Conservation (phyloP, 2,113 vertebrate species). For the Uropsilus gracilis region DNA sequence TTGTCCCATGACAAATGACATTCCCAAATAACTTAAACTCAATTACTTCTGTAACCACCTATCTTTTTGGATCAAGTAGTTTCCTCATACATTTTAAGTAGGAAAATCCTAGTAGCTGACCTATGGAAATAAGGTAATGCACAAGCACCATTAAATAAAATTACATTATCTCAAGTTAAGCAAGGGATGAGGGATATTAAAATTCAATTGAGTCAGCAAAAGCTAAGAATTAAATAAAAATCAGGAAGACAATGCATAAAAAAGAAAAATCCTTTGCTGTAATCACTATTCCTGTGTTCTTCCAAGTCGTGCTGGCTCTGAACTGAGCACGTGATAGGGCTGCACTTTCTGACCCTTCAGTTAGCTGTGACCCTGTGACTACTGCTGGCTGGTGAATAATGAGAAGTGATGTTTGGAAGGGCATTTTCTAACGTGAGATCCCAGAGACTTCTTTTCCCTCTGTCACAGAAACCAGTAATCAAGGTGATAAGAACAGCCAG, state of each 20-base stretch:
- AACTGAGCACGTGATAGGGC: rapidly evolving
- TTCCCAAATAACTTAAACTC: not conserved
- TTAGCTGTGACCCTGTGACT: not conserved
- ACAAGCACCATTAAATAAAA: not conserved
- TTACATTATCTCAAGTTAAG: slow-evolving; percentile 34
- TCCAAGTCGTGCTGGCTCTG: not conserved
- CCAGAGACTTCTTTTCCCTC: not conserved
- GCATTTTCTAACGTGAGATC: not conserved
- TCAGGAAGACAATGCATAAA: not conserved
- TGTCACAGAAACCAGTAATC: not conserved
- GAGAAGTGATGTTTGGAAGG: not conserved
- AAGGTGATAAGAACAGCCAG: not conserved
- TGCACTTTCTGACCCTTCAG: not conserved
- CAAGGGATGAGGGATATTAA: not conserved
- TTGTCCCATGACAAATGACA: not conserved
- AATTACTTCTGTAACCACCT: not conserved
- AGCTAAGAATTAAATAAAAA: slow-evolving; percentile 28
- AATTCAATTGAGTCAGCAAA: slow-evolving; percentile 42
- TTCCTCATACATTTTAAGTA: not conserved
- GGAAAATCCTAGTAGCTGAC: not conserved
- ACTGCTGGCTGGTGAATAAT: not conserved
- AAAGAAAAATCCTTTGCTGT: not conserved
- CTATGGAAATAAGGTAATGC: slow-evolving; percentile 3
- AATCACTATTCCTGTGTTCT: not conserved
- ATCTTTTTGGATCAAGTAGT: not conserved